phyloP scores from a whole-genome alignment of 2,888 invertebrate genomes.

The Leptogaster cylindrica region DNA sequence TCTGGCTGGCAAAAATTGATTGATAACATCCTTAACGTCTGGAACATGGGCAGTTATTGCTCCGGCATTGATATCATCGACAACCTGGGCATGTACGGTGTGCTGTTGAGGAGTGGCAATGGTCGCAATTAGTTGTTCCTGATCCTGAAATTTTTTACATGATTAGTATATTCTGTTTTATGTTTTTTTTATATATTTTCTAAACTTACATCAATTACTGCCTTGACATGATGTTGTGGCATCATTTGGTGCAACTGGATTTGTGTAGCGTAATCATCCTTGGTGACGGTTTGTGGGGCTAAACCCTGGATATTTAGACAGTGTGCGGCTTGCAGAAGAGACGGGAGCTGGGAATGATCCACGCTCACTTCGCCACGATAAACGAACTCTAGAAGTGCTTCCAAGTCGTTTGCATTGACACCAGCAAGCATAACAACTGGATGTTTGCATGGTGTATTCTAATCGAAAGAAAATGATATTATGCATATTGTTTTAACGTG shows the following conservation, averaged over 20 bases:
- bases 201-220: conserved; percentile 51
- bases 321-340: conserved; percentile 68
- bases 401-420: conserved; percentile 68
- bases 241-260: conserved; percentile 62
- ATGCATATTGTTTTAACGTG: too few relatives aligned
- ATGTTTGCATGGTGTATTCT: conserved; percentile 71
- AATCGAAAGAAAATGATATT: conserved; percentile 46
- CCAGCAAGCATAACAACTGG: conserved; percentile 71
- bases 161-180: background rate
- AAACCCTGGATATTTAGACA: conserved; percentile 69
- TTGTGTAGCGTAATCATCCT: conserved; percentile 62
- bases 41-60: conserved; percentile 59
- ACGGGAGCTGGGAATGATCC: conserved; percentile 68
- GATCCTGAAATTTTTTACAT: conserved; percentile 51
- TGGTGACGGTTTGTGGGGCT: conserved; percentile 64
- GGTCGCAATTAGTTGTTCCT: conserved; percentile 61
- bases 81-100: conserved; percentile 62
- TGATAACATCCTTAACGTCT: conserved; percentile 60
- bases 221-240: conserved; percentile 60
- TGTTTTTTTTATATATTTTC: background rate
- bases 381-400: conserved; percentile 69
- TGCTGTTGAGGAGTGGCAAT: conserved; percentile 61
- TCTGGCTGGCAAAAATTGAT: conserved; percentile 64
- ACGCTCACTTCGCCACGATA: conserved; percentile 70
- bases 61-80: conserved; percentile 61